Conservation (phyloP, 2,113 vertebrate species). For the Talpa occidentalis region DNA sequence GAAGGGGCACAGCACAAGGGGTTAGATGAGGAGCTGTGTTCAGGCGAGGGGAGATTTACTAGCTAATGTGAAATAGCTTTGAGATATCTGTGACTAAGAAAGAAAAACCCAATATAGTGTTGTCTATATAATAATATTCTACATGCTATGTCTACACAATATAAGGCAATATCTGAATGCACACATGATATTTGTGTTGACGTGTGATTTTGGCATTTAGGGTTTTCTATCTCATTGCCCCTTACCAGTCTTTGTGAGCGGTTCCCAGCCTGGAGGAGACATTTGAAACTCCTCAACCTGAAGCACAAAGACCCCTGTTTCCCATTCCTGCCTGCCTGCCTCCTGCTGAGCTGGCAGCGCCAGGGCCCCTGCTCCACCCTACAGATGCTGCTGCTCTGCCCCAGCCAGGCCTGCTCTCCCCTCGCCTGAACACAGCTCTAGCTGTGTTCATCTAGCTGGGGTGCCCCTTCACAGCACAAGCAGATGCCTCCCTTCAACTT, state of each 20-base stretch:
- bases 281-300: neutral
- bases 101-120: neutral
- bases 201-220: neutral
- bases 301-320: neutral
- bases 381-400: neutral
- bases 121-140: neutral
- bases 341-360: neutral
- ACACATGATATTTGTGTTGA: neutral
- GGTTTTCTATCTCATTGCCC: neutral
- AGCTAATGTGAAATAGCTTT: neutral
- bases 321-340: neutral
- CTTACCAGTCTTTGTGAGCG: neutral
- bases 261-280: neutral
- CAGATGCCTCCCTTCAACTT: neutral
- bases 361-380: neutral
- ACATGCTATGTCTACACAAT: neutral
- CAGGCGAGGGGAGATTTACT: neutral
- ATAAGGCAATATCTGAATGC: neutral
- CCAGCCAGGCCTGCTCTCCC: too few species aligned
- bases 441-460: neutral
- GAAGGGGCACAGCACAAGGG: neutral
- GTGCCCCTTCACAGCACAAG: neutral
- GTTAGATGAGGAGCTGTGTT: neutral
- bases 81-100: neutral
- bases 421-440: neutral